phyloP scores from a whole-genome alignment of 2,888 invertebrate genomes.

The Masnerella sp. region DNA sequence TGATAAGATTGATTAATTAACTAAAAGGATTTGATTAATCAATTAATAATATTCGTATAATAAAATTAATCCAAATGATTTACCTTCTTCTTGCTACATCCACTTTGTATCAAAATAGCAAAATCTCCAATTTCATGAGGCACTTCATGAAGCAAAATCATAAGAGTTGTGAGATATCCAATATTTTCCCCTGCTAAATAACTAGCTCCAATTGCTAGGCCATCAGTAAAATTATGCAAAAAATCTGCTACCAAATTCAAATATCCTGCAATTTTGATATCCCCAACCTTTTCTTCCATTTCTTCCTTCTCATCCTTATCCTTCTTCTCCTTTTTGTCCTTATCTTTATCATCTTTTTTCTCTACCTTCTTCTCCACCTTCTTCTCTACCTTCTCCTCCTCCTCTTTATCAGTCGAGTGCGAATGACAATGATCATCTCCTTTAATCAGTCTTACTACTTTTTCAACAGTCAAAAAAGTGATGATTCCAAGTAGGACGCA shows the following conservation, averaged over 20 bases:
- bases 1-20: neutral
- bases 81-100: slow-evolving; percentile 92
- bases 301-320: slow-evolving; percentile 7
- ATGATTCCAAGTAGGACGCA: slow-evolving; percentile 97
- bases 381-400: slow-evolving; percentile 46
- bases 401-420: slow-evolving; percentile 45
- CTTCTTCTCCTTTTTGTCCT: slow-evolving; percentile 13
- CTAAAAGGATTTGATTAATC: no score
- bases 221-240: slow-evolving; percentile 99
- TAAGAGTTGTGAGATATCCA: slow-evolving; percentile 94
- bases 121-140: slow-evolving; percentile 99
- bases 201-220: slow-evolving; percentile 98
- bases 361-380: slow-evolving; percentile 37
- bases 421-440: slow-evolving; percentile 82
- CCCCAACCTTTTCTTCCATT: slow-evolving; percentile 76
- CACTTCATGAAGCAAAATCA: slow-evolving; percentile 98
- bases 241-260: slow-evolving; percentile 99
- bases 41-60: no score
- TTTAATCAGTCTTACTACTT: slow-evolving; percentile 91
- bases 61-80: neutral
- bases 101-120: slow-evolving; percentile 98
- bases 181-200: slow-evolving; percentile 93
- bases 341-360: slow-evolving; percentile 26
- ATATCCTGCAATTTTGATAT: slow-evolving; percentile 93
- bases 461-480: slow-evolving; percentile 95